These are phyloP conservation scores for Casuarius casuarius DNA, from an alignment of 2,113 vertebrate species.

Conservation along the genomic window DNA sequence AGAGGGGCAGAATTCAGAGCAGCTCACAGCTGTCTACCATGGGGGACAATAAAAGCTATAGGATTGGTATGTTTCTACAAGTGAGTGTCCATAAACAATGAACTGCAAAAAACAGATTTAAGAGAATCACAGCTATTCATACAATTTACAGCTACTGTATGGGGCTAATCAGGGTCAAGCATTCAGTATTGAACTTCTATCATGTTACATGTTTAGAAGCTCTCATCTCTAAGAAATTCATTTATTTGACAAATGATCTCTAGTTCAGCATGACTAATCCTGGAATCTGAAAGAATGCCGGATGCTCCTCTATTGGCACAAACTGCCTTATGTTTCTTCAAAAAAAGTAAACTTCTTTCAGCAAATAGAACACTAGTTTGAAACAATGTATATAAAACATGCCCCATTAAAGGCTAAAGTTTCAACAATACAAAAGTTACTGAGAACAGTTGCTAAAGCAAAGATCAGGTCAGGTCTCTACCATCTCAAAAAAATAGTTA, in stretches of 20 bases:
- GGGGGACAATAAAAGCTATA: background rate
- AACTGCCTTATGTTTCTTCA: background rate
- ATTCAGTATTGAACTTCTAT: background rate
- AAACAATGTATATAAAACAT: background rate
- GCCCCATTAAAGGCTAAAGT: background rate
- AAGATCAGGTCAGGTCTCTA: background rate
- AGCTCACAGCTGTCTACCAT: background rate
- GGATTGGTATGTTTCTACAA: background rate
- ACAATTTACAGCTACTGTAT: background rate
- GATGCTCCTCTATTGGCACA: too few species aligned
- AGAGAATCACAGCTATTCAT: background rate
- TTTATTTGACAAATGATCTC: too few species aligned
- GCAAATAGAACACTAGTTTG: background rate
- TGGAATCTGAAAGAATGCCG: too few species aligned
- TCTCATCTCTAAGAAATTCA: too few species aligned
- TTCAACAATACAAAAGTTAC: background rate
- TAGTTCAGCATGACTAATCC: too few species aligned
- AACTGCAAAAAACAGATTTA: background rate
- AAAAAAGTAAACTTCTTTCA: background rate
- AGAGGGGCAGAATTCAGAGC: background rate
- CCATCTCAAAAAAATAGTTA: background rate
- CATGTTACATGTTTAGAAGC: too few species aligned
- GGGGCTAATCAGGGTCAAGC: background rate
- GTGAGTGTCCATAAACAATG: rapidly evolving
- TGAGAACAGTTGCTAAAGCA: background rate